A percentile compares a stretch with the other conserved stretches of the same genome.
These are phyloP conservation scores for Pristionchus japonicus DNA, from an alignment of 2,888 invertebrate genomes.

Conservation along the genomic window DNA sequence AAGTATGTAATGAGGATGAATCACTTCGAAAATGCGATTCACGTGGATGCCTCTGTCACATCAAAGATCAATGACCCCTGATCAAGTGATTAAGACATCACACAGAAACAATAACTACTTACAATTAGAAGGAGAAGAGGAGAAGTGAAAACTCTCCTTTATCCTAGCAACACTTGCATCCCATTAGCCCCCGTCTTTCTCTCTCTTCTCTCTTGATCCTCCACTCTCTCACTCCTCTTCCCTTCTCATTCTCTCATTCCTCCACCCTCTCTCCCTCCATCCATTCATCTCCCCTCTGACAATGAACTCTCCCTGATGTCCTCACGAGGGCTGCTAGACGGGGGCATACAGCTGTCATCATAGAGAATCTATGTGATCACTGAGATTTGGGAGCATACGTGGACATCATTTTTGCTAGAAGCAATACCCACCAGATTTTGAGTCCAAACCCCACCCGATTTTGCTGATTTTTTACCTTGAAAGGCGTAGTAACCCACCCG, in stretches of 20 bases:
- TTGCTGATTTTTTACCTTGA: too few relatives aligned
- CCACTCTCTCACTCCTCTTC: not conserved
- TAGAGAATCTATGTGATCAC: too few relatives aligned
- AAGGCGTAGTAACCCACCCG: too few relatives aligned
- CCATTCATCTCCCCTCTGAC: not conserved
- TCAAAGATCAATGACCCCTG: too few relatives aligned
- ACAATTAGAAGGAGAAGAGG: not conserved
- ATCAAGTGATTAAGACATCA: too few relatives aligned
- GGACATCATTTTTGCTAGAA: too few relatives aligned
- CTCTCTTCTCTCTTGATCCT: not conserved
- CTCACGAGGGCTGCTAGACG: not conserved
- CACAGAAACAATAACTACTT: not conserved
- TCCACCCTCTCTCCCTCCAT: not conserved
- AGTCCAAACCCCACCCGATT: too few relatives aligned
- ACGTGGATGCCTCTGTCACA: too few relatives aligned
- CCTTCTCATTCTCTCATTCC: not conserved
- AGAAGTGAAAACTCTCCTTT: not conserved
- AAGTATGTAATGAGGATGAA: not conserved
- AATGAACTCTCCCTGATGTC: not conserved
- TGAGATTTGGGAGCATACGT: too few relatives aligned
- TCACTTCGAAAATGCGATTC: not conserved
- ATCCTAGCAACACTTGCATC: slow-evolving; percentile 8
- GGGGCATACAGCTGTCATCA: not conserved
- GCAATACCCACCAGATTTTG: too few relatives aligned
- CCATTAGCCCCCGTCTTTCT: not conserved